Evolutionary conservation across 2,888 invertebrate genomes (phyloP), one percentile per base, ranked within the genome.

Genomic region (Ctenicera cuprea): DNA sequence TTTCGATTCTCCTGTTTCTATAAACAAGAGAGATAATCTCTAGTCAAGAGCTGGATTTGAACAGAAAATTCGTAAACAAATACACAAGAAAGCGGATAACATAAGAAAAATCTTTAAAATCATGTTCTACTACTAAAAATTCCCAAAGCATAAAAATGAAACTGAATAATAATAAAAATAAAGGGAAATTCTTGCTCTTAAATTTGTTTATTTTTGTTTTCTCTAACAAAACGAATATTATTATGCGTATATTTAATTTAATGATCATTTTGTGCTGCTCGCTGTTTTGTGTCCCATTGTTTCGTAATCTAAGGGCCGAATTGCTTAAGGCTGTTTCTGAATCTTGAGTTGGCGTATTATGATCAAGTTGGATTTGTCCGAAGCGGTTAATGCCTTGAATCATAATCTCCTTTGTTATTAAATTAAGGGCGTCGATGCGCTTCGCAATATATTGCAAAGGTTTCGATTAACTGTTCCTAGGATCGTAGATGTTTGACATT

Each of bases 361-460:
- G 38, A 59, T 59, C 59, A 38, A 38, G 38, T 9, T 59, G 59
- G 59, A 59, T 59, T 59, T 59, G 38, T 59, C 59, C 59, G 16
- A 18, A 38, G 38, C 59, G 18, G 16, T 41, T 38, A 54, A 59
- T 59, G 59, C 59, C 59, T 59, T 20, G 59, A 59, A 38, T 38
- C 16, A 59, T 59, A 59, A 38, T 59, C 59, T 38, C 59, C 59
- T 41, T 59, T 59, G 59, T 59, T 59, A 41, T 59, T 59, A 59
- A 38, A 59, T 59, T 59, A 59, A 37, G 38, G 59, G 38, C 59
- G 59, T 59, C 38, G 38, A 59, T 59, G 59, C 59, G 59, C 38
- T 54, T 54, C 14, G 22, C 38, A 38, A 38, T 22, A 59, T 20
- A n/a, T 30, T 30, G 54, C 30, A 54, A 48, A 54, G 54, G 26